Base-by-base conservation (phyloP, 2,113 vertebrate species). In the Menidia beryllina region DNA sequence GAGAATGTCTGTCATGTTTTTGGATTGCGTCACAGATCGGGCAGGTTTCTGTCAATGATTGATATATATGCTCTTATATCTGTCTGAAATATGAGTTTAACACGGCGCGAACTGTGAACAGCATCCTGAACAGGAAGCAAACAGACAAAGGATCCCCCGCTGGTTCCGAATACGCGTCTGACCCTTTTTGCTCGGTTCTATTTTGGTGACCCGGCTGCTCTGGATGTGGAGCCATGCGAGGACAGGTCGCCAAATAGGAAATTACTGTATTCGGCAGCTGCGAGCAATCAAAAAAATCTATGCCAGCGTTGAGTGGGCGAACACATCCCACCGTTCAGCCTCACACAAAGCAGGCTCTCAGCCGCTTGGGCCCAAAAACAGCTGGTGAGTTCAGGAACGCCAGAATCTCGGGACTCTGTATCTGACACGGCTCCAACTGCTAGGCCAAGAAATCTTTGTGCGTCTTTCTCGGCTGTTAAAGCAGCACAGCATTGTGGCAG, bases 341-440 rank as follows among this genome's bases (percentile, higher is more conserved):
- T 26, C 38, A 19, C 45, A 59, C 15, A 55, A 52, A 54, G 51
- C 14, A 12, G 19, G 51, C 47, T 15, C 39, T 66, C 41, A 56
- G 48, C 36, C 77, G 59, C 77, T 41, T 39, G 26, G 54, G 59
- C 52, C n/a, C 12, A 24, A 20, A n/a, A 38, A 64, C 63, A 59
- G 39, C 17, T 6, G 21, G 43, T n/a, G 49, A 20, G n/a, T 67
- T 62, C 48, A 50, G 47, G 30, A 66, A 58, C 59, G 49, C 52
- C 36, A 11, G 70, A 75, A 83, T 80, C 67, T 56, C 53, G 48
- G 25, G 41, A 57, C 15, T 45, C 51, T 8, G 24, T 47, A 36
- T 53, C 39, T 49, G 45, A 72, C 36, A 58, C 41, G 47, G 24
- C 24, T 5, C 30, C 48, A 17, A 5, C 26, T 52, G 20, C 7